A percentile compares a stretch with the other conserved stretches of the same genome.
phyloP scores from a whole-genome alignment of 2,888 invertebrate species.

The Lepidocyrtoides sp. region DNA sequence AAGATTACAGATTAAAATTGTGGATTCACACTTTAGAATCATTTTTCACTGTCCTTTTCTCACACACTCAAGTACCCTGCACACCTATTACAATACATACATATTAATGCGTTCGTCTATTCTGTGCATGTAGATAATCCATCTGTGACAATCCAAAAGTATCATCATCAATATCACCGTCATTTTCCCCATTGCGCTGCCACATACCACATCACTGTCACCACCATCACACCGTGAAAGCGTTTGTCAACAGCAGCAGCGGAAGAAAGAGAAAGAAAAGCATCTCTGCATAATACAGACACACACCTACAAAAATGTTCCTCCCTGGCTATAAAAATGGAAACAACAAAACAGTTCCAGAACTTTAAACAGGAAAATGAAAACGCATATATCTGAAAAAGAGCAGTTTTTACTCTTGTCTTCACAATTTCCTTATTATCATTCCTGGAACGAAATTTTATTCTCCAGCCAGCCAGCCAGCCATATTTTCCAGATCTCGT shows the following conservation, averaged over 20 bases:
- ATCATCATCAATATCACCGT: neutral
- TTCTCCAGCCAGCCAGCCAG: neutral
- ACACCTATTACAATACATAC: neutral
- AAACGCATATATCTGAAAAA: too few species aligned
- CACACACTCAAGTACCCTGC: too few species aligned
- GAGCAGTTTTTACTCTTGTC: conserved; percentile 8
- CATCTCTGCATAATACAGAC: neutral
- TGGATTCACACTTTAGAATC: conserved; percentile 5
- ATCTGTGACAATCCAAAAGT: conserved; percentile 30
- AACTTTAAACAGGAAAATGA: too few species aligned
- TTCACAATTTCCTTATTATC: neutral
- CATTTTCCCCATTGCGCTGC: neutral
- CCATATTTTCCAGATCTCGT: neutral
- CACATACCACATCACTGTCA: neutral
- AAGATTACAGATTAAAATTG: conserved; percentile 48
- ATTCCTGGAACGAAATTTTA: conserved; percentile 5
- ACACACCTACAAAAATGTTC: neutral
- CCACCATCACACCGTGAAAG: conserved; percentile 10
- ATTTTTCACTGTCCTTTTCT: conserved; percentile 46
- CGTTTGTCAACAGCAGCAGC: neutral
- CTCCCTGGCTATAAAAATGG: neutral
- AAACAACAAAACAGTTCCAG: too few species aligned
- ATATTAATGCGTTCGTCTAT: neutral
- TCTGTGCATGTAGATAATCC: neutral
- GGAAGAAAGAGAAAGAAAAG: neutral